A percentile compares a stretch with the other conserved stretches of the same genome.
phyloP scores from a whole-genome alignment of 2,113 vertebrate species.

The Menidia beryllina region DNA sequence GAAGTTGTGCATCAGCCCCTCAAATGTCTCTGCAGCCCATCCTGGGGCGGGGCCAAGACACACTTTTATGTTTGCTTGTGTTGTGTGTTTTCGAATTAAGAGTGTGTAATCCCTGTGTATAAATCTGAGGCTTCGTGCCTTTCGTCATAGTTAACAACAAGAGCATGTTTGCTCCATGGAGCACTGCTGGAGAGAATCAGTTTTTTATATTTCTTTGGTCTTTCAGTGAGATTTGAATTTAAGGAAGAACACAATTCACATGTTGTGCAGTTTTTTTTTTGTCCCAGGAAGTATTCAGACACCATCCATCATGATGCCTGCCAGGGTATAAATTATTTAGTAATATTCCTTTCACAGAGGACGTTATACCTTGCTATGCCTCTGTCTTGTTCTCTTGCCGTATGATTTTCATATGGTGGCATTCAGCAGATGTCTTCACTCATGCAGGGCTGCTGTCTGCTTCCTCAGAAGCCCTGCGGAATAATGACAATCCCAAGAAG shows the following conservation, averaged over 20 bases:
- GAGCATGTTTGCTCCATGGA: conserved; percentile 9
- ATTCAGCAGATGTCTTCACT: conserved; percentile 6
- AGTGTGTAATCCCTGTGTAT: conserved; percentile 21
- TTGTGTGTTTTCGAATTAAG: conserved; percentile 5
- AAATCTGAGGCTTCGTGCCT: conserved; percentile 19
- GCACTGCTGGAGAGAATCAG: not conserved
- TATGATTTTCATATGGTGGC: conserved; percentile 7
- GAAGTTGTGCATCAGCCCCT: conserved; percentile 48
- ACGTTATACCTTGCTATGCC: not conserved
- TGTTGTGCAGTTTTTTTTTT: conserved; percentile 9
- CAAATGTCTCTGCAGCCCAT: conserved; percentile 10
- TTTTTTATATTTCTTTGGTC: not conserved
- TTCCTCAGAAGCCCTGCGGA: conserved; percentile 7
- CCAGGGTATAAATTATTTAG: conserved; percentile 62
- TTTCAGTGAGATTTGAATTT: not conserved
- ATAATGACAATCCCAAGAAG: conserved; percentile 31
- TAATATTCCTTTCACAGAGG: not conserved
- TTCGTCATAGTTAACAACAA: conserved; percentile 2
- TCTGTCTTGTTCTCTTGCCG: not conserved
- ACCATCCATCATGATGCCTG: conserved; percentile 45
- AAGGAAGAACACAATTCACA: conserved; percentile 10
- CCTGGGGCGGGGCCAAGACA: conserved; percentile 40
- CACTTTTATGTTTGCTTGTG: not conserved
- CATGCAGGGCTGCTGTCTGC: not conserved
- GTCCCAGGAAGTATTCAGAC: conserved; percentile 16